phyloP scores from a whole-genome alignment of 2,888 invertebrate genomes.

The Heliconius hortense region DNA sequence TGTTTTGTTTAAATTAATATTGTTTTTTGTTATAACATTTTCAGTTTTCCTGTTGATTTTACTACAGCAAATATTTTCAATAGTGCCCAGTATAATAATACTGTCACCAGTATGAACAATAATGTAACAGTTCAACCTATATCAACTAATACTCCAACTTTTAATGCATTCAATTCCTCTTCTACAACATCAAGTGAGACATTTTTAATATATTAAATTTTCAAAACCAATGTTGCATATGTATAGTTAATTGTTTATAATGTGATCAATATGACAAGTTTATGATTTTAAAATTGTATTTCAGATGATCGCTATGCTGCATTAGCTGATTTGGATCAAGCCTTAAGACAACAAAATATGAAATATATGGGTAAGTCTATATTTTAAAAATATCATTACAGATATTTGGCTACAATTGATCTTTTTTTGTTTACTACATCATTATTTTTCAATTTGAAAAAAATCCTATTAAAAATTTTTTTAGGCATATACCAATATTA shows the following conservation, averaged over 20 bases:
- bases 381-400: conserved; percentile 15
- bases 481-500: not conserved
- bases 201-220: conserved; percentile 18
- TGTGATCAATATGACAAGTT: not conserved
- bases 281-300: conserved; percentile 39
- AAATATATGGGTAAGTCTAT: conserved; percentile 69
- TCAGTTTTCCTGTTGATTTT: conserved; percentile 87
- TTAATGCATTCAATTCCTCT: conserved; percentile 62
- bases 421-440: not conserved
- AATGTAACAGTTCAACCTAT: conserved; percentile 64
- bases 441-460: not conserved
- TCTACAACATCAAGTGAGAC: conserved; percentile 61
- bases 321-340: conserved; percentile 94
- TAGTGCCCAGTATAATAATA: conserved; percentile 77
- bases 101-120: conserved; percentile 66
- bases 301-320: conserved; percentile 97
- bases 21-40: conserved; percentile 46
- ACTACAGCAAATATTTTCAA: conserved; percentile 87
- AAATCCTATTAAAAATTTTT: not conserved
- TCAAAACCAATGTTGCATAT: not conserved
- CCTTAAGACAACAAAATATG: conserved; percentile 83
- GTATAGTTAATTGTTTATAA: not conserved
- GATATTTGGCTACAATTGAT: not conserved
- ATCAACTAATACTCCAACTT: conserved; percentile 64
- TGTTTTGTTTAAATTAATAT: conserved; percentile 26